A percentile compares a stretch with the other conserved stretches of the same genome.
Evolutionary conservation across 2,113 vertebrate genomes (phyloP).

Genomic region (Hymenochirus boettgeri): DNA sequence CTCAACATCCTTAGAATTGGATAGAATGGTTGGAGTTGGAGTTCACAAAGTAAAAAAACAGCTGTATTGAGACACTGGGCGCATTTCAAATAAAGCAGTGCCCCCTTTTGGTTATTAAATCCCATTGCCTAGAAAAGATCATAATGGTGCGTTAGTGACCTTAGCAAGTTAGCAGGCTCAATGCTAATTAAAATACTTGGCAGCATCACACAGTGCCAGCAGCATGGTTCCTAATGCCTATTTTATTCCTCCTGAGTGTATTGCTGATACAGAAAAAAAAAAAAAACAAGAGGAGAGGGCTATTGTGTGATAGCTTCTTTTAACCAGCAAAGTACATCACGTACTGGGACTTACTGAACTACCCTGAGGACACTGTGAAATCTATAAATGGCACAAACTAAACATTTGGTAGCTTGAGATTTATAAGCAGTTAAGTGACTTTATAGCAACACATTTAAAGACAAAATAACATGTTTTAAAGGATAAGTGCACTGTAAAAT

Average conservation of each 20-base stretch:
- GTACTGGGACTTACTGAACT: conserved; percentile 13
- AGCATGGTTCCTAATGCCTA: conserved; percentile 16
- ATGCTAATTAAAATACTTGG: conserved; percentile 39
- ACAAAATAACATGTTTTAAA: too few species aligned
- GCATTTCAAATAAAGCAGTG: conserved; percentile 15
- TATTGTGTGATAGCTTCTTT: conserved; percentile 24
- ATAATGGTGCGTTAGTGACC: conserved; percentile 16
- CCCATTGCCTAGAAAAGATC: background rate
- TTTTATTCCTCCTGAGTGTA: conserved; percentile 15
- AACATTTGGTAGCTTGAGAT: too few species aligned
- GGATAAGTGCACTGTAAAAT: too few species aligned
- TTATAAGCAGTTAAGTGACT: too few species aligned
- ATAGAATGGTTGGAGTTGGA: too few species aligned
- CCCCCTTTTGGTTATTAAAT: conserved; percentile 16
- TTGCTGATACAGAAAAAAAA: conserved; percentile 20
- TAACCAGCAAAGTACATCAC: conserved; percentile 31
- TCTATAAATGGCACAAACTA: too few species aligned
- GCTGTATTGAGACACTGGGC: background rate
- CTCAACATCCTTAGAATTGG: too few species aligned
- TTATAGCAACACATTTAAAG: too few species aligned
- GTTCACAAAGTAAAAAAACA: conserved; percentile 14
- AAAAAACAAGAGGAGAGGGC: conserved; percentile 16
- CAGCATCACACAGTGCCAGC: conserved; percentile 10
- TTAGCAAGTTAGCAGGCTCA: conserved; percentile 3
- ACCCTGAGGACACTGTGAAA: conserved; percentile 7